phyloP scores from a whole-genome alignment of 2,113 vertebrate species.

The Calidris pugnax region DNA sequence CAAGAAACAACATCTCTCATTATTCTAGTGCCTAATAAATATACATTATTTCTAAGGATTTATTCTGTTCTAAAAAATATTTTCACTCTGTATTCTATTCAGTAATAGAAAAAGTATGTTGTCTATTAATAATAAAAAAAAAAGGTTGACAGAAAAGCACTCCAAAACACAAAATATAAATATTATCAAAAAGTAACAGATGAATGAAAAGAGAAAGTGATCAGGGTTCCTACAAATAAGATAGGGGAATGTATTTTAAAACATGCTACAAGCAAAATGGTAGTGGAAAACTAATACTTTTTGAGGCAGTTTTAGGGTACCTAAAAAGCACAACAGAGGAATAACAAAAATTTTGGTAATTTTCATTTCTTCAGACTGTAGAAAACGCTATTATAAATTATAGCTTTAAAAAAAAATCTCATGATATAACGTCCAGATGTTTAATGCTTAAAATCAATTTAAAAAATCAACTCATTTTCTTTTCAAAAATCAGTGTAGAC shows the following conservation, averaged over 20 bases:
- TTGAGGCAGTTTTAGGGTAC: background rate
- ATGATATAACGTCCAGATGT: background rate
- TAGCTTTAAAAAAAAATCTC: background rate
- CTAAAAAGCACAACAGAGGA: background rate
- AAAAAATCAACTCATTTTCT: background rate
- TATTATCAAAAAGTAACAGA: background rate
- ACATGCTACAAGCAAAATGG: background rate
- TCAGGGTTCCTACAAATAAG: background rate
- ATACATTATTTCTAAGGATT: background rate
- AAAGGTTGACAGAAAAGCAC: background rate
- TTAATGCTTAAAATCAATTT: conserved; percentile 24
- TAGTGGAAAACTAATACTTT: background rate
- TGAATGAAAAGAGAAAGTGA: background rate
- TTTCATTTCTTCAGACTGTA: background rate
- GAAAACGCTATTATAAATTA: background rate
- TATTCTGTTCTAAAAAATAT: background rate
- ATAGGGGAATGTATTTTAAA: background rate
- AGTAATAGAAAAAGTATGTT: background rate
- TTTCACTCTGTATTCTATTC: background rate
- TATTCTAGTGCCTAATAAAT: background rate
- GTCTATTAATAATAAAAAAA: background rate
- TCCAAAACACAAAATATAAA: background rate
- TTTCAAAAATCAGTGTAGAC: conserved; percentile 13
- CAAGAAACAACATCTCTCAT: background rate
- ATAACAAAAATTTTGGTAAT: background rate